phyloP scores from a whole-genome alignment of 2,113 vertebrate species.

The Kryptolebias marmoratus region DNA sequence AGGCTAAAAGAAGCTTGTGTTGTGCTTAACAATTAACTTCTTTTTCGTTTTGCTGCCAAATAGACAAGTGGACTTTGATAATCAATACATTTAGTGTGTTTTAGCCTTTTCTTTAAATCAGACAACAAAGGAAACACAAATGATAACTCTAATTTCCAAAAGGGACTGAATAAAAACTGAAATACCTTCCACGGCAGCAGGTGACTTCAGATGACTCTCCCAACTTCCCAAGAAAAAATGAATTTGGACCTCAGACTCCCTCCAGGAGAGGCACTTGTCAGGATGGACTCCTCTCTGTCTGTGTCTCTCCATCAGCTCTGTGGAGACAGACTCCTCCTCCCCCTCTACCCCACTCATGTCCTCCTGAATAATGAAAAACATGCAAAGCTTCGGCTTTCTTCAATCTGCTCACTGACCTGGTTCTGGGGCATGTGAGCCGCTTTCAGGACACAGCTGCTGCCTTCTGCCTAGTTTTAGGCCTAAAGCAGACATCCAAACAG shows the following conservation, averaged over 20 bases:
- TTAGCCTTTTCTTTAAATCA: not conserved
- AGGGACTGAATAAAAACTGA: not conserved
- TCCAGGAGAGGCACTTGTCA: conserved; percentile 44
- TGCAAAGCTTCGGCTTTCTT: conserved; percentile 52
- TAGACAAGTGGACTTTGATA: conserved; percentile 15
- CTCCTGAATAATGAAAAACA: conserved; percentile 66
- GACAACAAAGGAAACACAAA: not conserved
- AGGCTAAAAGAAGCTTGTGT: not conserved
- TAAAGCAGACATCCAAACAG: not conserved
- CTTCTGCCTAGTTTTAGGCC: not conserved
- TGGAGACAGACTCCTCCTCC: conserved; percentile 52
- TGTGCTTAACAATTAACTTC: conserved; percentile 18
- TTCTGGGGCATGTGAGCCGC: conserved; percentile 4
- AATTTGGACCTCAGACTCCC: conserved; percentile 14
- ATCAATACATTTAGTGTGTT: no score
- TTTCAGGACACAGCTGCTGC: conserved; percentile 22
- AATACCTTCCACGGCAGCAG: conserved; percentile 54
- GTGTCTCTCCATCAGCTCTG: conserved; percentile 44
- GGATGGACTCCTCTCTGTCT: conserved; percentile 9
- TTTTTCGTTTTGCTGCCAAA: conserved; percentile 1
- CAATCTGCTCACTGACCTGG: conserved; percentile 39
- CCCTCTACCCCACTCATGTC: conserved; percentile 29
- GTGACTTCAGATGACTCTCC: conserved; percentile 14
- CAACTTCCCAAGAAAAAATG: conserved; percentile 25
- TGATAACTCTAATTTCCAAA: not conserved